Percentiles rank a stretch among this genome's conserved stretches.
These are phyloP conservation scores for Rhamphomyia laevipes DNA, from an alignment of 2,888 invertebrate species.

Conservation along the genomic window DNA sequence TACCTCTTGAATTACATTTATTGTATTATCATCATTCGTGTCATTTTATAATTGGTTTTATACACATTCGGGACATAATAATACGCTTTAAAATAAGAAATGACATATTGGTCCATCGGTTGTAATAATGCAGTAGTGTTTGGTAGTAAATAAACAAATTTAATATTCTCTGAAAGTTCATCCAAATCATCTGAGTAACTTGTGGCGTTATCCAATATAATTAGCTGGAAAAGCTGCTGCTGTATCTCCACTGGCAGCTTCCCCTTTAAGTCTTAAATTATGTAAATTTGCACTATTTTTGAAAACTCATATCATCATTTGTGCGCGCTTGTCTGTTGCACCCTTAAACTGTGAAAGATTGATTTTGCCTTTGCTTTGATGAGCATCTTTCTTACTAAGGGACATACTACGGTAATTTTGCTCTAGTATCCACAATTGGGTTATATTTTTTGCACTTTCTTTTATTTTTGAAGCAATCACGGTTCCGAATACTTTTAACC, in stretches of 20 bases:
- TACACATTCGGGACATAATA: slow-evolving; percentile 1
- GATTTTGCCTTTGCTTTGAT: slow-evolving; percentile 1
- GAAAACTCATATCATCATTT: slow-evolving; percentile 1
- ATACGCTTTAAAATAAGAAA: neutral
- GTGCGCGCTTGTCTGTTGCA: neutral
- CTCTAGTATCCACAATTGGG: slow-evolving; percentile 1
- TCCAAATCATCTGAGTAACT: neutral
- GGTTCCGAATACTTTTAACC: slow-evolving; percentile 4
- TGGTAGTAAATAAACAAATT: neutral
- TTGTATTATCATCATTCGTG: neutral
- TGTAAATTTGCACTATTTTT: neutral
- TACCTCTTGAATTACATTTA: neutral
- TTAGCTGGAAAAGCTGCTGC: neutral
- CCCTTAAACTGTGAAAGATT: slow-evolving; percentile 2
- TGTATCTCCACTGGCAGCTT: neutral
- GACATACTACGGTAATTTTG: neutral
- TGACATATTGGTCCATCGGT: neutral
- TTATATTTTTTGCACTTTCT: neutral
- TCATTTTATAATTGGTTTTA: neutral
- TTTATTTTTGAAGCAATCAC: neutral
- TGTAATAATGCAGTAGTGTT: neutral
- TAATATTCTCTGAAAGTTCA: neutral
- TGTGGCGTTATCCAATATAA: slow-evolving; percentile 5
- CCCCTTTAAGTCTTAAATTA: neutral
- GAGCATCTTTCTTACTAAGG: neutral